phyloP scores from a whole-genome alignment of 2,797 vertebrate genomes.

The Peromyscus aztecus region DNA sequence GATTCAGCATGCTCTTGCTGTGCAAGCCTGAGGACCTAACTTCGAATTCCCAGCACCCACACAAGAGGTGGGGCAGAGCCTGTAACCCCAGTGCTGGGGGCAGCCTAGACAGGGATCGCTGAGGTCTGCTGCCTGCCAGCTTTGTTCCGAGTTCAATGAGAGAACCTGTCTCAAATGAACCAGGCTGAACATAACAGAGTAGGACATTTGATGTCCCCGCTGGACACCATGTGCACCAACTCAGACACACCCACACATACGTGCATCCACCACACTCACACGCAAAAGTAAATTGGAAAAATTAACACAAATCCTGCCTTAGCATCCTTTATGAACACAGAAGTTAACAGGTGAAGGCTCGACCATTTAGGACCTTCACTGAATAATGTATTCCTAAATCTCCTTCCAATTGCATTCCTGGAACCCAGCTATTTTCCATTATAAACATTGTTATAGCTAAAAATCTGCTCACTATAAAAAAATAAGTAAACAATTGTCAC shows the following conservation, averaged over 20 bases:
- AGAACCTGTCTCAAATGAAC: background rate
- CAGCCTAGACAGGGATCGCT: too few species aligned
- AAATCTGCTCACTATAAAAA: conserved; percentile 13
- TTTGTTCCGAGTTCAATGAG: background rate
- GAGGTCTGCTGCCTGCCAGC: background rate
- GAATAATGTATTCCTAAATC: conserved; percentile 12
- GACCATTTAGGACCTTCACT: background rate
- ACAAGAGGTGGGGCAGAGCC: background rate
- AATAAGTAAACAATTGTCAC: conserved; percentile 12
- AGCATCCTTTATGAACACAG: background rate
- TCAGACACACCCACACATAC: background rate
- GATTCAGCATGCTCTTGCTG: background rate
- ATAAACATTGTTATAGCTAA: background rate
- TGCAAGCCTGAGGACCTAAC: background rate
- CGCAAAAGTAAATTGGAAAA: background rate
- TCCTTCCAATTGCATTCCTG: background rate
- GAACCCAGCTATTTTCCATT: conserved; percentile 26
- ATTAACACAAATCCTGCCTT: background rate
- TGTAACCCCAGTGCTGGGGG: background rate
- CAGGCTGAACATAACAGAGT: background rate
- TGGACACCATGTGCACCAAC: background rate
- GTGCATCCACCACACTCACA: background rate
- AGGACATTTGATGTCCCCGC: background rate
- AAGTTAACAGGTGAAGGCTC: background rate
- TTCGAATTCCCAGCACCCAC: background rate